Conservation (phyloP, 2,888 invertebrate genomes). For the Sinodicranocentrus sp. region DNA sequence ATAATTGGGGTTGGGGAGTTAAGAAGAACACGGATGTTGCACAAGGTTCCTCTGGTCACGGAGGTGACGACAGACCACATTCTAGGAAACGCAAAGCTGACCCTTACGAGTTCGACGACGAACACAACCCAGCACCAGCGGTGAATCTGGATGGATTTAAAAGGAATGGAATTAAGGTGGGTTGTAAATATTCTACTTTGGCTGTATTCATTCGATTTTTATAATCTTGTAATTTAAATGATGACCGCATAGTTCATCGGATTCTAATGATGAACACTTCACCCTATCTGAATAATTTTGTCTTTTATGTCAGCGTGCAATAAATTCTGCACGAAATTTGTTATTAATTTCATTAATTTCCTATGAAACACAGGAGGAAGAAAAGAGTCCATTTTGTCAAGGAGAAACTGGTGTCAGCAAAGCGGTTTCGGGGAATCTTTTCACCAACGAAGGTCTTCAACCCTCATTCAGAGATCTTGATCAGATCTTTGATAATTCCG, state of each 20-base stretch:
- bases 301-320: too few species aligned
- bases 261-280: constrained; percentile 41
- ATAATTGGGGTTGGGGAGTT: constrained; percentile 76
- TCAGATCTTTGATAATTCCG: constrained; percentile 95
- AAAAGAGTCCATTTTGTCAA: constrained; percentile 77
- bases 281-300: too few species aligned
- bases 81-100: constrained; percentile 78
- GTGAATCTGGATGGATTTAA: constrained; percentile 79
- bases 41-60: constrained; percentile 23
- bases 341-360: background rate
- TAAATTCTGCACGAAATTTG: too few species aligned
- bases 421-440: constrained; percentile 82
- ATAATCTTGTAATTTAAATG: too few species aligned
- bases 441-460: constrained; percentile 92
- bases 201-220: too few species aligned
- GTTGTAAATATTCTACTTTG: background rate
- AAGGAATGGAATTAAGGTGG: constrained; percentile 78
- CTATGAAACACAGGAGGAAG: constrained; percentile 77
- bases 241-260: constrained; percentile 61
- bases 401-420: constrained; percentile 80
- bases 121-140: constrained; percentile 79
- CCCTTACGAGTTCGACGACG: constrained; percentile 87
- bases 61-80: constrained; percentile 60
- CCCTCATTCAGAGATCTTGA: constrained; percentile 94
- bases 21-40: constrained; percentile 68